Evolutionary conservation across 2,888 invertebrate genomes (phyloP), one percentile per base, ranked within the genome.

Genomic region (Xanthorhoe spadicearia): DNA sequence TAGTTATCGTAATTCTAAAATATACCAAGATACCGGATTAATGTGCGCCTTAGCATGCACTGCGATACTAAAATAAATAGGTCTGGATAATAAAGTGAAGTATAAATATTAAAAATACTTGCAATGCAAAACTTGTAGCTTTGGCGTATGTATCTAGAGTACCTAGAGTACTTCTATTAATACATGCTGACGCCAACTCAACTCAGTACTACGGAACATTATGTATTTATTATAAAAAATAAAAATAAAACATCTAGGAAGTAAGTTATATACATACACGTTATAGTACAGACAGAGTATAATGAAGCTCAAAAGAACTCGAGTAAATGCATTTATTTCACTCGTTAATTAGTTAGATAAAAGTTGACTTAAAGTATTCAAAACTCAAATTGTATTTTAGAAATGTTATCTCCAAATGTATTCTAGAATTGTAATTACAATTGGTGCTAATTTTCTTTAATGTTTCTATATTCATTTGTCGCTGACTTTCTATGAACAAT

Each of bases 41-140:
- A 43, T 43, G 38, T 43, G 38, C 38, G 38, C 38, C 38, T 43
- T 43, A 43, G 38, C 38, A 13, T 43, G 13, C 38, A 43, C 38
- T 43, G 38, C 38, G 38, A 43, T 43, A 43, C 38, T 43, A 43
- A 43, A 43, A 43, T 43, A 43, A 43, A 43, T 43, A 43, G 38
- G 13, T 43, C 13, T 43, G 38, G 38, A 43, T 43, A 43, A 43
- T 43, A 43, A 43, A 43, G 38, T 13, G 13, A 43, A 4, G 32
- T 32, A 32, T 32, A 32, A 5, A 13, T 43, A 13, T 43, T 43
- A 43, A 43, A 43, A 43, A 43, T 43, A 43, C 13, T 43, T 38
- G 38, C 38, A 10, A 38, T 38, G 9, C 38, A 10, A 38, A 38
- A 38, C 10, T 38, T 3, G 38, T 43, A 13, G 38, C 13, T 13